phyloP scores from a whole-genome alignment of 2,797 vertebrate genomes.

The Phataginus tetradactyla region DNA sequence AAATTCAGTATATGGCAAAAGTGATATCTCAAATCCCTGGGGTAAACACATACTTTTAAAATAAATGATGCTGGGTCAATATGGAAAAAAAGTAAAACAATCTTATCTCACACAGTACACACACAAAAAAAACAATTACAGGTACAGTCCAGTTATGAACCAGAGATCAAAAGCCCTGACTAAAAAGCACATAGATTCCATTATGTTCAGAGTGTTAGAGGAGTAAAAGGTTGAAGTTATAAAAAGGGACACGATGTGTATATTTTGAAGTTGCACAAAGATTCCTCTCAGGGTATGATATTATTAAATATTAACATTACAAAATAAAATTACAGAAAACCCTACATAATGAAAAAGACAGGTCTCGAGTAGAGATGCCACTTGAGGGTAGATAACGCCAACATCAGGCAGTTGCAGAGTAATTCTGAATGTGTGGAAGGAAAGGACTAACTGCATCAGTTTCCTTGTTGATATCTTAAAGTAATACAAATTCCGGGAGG shows the following conservation, averaged over 20 bases:
- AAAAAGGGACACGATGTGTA: neutral
- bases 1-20: neutral
- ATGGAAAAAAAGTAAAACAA: neutral
- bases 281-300: conserved; percentile 9
- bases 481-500: conserved; percentile 40
- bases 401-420: neutral
- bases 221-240: conserved; percentile 42
- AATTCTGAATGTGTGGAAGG: neutral
- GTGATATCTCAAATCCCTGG: neutral
- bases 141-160: neutral
- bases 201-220: neutral
- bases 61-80: neutral
- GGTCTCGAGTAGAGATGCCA: conserved; percentile 7
- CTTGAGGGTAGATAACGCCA: neutral
- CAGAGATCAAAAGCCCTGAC: neutral
- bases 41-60: neutral
- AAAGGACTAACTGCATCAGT: conserved; percentile 40
- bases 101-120: neutral
- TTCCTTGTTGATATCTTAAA: conserved; percentile 21
- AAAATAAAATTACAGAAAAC: conserved; percentile 68
- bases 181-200: neutral
- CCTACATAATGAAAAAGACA: conserved; percentile 70
- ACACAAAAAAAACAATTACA: neutral
- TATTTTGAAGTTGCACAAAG: conserved; percentile 53
- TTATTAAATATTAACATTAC: conserved; percentile 74